These are phyloP conservation scores for Patiria pectinifera DNA, from an alignment of 53 echinoderm and acorn worm genomes.

Conservation along the genomic window DNA sequence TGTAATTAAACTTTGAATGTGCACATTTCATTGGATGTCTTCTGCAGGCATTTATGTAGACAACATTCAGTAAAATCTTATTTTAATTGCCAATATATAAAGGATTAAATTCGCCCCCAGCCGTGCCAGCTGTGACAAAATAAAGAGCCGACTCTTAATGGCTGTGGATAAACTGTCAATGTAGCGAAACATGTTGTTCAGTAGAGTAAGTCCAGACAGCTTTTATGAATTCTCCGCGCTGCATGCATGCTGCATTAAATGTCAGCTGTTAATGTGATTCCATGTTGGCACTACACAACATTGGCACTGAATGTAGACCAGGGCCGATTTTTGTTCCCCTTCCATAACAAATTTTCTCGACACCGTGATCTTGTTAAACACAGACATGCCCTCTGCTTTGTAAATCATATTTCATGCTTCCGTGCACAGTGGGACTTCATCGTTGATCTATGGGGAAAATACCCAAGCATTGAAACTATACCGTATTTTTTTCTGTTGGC, in stretches of 20 bases:
- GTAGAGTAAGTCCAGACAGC: too few relatives aligned
- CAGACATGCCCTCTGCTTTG: background rate
- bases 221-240: too few relatives aligned
- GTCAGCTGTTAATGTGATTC: background rate
- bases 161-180: too few relatives aligned
- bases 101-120: too few relatives aligned
- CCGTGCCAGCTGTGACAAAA: too few relatives aligned
- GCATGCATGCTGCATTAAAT: background rate
- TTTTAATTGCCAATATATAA: too few relatives aligned
- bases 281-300: background rate
- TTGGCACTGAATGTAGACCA: background rate
- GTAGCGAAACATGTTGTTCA: too few relatives aligned
- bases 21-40: too few relatives aligned
- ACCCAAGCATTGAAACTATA: background rate
- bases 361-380: conserved; percentile 49
- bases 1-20: too few relatives aligned
- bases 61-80: too few relatives aligned
- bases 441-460: background rate
- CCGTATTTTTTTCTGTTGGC: background rate
- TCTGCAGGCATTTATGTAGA: too few relatives aligned
- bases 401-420: background rate
- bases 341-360: conserved; percentile 1
- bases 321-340: background rate
- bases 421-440: background rate
- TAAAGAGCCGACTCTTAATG: too few relatives aligned